Conservation (phyloP, 2,113 vertebrate genomes). For the Condylura cristata region DNA sequence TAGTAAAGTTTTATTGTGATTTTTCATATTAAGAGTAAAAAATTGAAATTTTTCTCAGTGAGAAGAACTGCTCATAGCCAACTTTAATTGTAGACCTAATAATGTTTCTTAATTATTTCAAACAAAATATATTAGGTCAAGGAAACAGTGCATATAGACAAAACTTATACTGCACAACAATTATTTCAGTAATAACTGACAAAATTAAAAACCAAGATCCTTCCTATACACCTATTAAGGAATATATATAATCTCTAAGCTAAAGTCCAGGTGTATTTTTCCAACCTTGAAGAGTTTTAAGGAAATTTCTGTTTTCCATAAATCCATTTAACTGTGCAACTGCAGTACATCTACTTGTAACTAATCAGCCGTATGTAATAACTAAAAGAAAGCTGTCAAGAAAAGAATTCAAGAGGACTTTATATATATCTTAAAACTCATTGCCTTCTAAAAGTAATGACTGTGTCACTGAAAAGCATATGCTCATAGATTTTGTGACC, state of each 20-base stretch:
- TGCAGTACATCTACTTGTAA: not conserved
- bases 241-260: not conserved
- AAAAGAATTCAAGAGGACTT: not conserved
- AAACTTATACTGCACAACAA: not conserved
- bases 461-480: not conserved
- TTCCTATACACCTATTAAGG: not conserved
- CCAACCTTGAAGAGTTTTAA: not conserved
- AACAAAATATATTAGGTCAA: not conserved
- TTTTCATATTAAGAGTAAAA: not conserved
- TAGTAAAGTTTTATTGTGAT: not conserved
- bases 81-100: not conserved
- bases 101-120: not conserved
- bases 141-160: not conserved
- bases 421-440: not conserved
- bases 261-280: not conserved
- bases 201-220: not conserved
- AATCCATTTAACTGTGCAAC: not conserved
- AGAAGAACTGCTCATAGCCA: not conserved
- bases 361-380: not conserved
- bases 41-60: not conserved
- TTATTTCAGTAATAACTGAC: not conserved
- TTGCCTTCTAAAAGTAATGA: not conserved
- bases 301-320: not conserved
- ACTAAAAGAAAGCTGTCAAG: not conserved
- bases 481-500: not conserved